Evolutionary conservation across 2,888 invertebrate species (phyloP).

Genomic region (Sesamia inferens): DNA sequence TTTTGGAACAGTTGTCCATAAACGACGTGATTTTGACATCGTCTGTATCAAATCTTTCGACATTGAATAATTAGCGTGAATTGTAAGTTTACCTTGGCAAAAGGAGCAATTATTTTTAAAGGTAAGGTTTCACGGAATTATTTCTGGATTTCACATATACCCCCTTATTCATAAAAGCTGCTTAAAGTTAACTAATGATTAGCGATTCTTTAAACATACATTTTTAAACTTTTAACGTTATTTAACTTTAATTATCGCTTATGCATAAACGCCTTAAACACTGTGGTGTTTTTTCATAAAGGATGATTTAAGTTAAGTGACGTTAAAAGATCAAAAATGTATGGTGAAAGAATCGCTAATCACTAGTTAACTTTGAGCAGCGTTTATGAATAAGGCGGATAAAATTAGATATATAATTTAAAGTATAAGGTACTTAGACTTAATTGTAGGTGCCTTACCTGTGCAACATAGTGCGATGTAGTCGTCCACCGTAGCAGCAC

Average conservation of each 20-base stretch:
- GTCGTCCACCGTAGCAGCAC: conserved; percentile 79
- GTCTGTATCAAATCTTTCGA: neutral
- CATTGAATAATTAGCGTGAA: neutral
- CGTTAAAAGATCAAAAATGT: too few relatives aligned
- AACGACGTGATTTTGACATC: conserved; percentile 20
- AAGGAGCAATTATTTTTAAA: neutral
- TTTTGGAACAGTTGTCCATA: conserved; percentile 22
- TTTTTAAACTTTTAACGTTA: too few relatives aligned
- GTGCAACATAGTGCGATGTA: conserved; percentile 89
- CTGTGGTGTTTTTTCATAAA: too few relatives aligned
- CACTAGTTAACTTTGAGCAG: too few relatives aligned
- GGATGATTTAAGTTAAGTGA: too few relatives aligned
- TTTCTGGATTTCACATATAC: neutral
- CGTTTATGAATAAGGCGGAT: too few relatives aligned
- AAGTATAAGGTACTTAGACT: neutral
- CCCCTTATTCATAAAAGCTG: too few relatives aligned
- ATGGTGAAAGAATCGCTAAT: too few relatives aligned
- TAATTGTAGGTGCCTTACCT: conserved; percentile 82
- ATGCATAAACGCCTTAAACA: too few relatives aligned
- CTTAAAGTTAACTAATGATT: too few relatives aligned
- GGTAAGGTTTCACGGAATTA: neutral
- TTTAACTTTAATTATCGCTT: too few relatives aligned
- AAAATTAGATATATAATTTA: neutral
- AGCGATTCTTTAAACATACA: too few relatives aligned
- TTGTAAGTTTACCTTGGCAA: neutral